Percentiles rank a stretch among this genome's conserved stretches.
These are phyloP conservation scores for Anolis sagrei DNA, from an alignment of 2,113 vertebrate species.

Conservation along the genomic window DNA sequence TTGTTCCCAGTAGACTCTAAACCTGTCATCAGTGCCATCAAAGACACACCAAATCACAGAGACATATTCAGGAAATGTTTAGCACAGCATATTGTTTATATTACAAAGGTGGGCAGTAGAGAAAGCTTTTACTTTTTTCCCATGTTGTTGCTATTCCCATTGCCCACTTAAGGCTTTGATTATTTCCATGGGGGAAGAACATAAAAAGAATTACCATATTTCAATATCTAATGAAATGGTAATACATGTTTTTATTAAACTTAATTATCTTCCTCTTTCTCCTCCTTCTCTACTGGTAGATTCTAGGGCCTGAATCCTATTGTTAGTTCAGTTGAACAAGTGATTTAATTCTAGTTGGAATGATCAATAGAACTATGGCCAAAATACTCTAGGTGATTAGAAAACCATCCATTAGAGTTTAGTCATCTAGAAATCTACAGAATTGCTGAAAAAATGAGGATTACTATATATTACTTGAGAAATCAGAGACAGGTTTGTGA, in stretches of 20 bases:
- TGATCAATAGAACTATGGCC: too few relatives aligned
- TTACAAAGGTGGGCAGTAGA: not conserved
- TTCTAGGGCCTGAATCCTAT: not conserved
- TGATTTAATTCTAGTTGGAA: too few relatives aligned
- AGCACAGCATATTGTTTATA: not conserved
- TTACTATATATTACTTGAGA: not conserved
- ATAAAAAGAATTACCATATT: not conserved
- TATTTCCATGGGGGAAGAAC: not conserved
- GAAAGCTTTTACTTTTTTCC: not conserved
- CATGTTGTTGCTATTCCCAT: not conserved
- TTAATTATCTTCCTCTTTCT: not conserved
- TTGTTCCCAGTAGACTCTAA: too few relatives aligned
- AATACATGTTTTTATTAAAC: not conserved
- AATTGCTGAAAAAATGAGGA: not conserved
- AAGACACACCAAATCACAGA: too few relatives aligned
- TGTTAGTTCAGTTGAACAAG: too few relatives aligned
- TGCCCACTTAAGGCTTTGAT: not conserved
- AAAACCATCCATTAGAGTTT: not conserved
- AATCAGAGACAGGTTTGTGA: not conserved
- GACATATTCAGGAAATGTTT: too few relatives aligned
- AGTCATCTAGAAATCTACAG: not conserved
- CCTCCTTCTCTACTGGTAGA: not conserved
- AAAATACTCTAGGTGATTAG: too few relatives aligned
- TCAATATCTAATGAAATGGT: not conserved
- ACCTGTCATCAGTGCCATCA: too few relatives aligned